Evolutionary conservation across 35 echinoderm and acorn worm genomes (phyloP).

Genomic region (Strongylocentrotus purpuratus): DNA sequence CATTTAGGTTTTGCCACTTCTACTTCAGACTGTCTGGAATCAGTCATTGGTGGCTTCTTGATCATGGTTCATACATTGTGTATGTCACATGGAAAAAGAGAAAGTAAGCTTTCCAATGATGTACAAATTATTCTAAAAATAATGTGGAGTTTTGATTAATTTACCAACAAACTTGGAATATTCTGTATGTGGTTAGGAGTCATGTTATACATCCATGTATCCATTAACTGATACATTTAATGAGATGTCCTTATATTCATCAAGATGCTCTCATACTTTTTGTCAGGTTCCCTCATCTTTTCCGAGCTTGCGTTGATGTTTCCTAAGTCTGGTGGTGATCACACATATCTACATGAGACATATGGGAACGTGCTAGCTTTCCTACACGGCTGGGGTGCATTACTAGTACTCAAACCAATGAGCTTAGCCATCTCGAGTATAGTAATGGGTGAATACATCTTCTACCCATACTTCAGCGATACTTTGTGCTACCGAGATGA

Average conservation of each 20-base stretch:
- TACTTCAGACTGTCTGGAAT: too few species aligned
- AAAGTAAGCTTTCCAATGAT: too few species aligned
- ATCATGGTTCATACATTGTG: too few species aligned
- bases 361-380: conserved; percentile 34
- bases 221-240: background rate
- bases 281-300: background rate
- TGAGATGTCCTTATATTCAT: too few species aligned
- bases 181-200: background rate
- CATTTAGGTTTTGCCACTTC: too few species aligned
- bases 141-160: background rate
- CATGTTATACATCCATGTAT: background rate
- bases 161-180: background rate
- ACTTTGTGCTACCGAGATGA: conserved; percentile 4
- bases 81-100: background rate
- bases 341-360: conserved; percentile 39
- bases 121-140: background rate
- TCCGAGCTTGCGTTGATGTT: conserved; percentile 29
- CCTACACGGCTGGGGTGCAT: conserved; percentile 10
- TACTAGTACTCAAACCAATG: background rate
- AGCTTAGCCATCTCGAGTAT: conserved; percentile 26
- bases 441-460: conserved; percentile 15
- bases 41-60: too few species aligned
- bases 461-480: conserved; percentile 14
- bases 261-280: background rate
- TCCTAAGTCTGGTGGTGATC: conserved; percentile 37